A percentile compares a stretch with the other conserved stretches of the same genome.
These are phyloP conservation scores for Drosophila auraria DNA, from an alignment of 1,140 invertebrate species.

Conservation along the genomic window DNA sequence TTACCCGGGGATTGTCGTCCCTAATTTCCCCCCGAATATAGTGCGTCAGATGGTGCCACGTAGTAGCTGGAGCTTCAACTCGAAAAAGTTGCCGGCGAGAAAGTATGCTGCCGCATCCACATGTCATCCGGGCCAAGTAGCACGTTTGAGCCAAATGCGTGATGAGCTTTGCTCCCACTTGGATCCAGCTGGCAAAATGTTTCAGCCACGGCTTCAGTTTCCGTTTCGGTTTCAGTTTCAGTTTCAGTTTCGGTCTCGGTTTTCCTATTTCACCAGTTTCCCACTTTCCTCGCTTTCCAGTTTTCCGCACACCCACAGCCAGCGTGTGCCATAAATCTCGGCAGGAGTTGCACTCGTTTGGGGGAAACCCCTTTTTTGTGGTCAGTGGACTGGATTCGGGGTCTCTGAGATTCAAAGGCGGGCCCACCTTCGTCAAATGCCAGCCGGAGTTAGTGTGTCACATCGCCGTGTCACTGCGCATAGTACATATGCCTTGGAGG, in stretches of 20 bases:
- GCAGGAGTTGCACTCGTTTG: conserved; percentile 19
- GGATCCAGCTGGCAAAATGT: conserved; percentile 35
- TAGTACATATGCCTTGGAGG: conserved; percentile 13
- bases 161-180: conserved; percentile 36
- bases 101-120: conserved; percentile 65
- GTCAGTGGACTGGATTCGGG: conserved; percentile 45
- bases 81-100: conserved; percentile 15
- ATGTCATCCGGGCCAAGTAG: conserved; percentile 62
- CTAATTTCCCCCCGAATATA: conserved; percentile 42
- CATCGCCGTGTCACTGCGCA: conserved; percentile 16
- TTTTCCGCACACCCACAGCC: conserved; percentile 4
- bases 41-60: conserved; percentile 43
- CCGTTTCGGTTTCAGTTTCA: conserved; percentile 8
- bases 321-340: conserved; percentile 60
- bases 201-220: conserved; percentile 36
- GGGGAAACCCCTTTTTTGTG: conserved; percentile 45
- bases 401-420: conserved; percentile 37
- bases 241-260: conserved; percentile 16
- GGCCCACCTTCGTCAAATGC: conserved; percentile 50
- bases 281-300: conserved; percentile 1
- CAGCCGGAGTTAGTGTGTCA: conserved; percentile 39
- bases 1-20: conserved; percentile 17
- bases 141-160: conserved; percentile 68
- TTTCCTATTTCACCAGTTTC: conserved; percentile 11
- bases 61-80: conserved; percentile 4